phyloP scores from a whole-genome alignment of 2,797 vertebrate species.

The Characodon lateralis region DNA sequence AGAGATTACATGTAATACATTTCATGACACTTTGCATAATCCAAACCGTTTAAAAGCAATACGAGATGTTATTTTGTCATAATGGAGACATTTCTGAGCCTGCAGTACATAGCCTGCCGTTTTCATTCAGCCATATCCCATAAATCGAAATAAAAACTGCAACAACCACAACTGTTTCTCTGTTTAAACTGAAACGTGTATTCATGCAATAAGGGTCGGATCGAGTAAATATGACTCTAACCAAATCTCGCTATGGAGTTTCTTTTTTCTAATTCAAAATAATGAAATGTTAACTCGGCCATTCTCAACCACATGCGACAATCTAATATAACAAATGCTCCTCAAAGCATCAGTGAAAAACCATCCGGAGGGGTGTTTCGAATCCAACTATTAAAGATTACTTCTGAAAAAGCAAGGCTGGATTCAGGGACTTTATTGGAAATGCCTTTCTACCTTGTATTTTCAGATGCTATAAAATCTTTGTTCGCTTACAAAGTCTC shows the following conservation, averaged over 20 bases:
- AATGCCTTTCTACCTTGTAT: accelerated
- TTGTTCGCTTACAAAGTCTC: accelerated
- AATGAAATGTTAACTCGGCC: slow-evolving; percentile 16
- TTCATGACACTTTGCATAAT: too few species aligned
- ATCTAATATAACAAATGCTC: slow-evolving; percentile 72
- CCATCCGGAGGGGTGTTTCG: slow-evolving; percentile 45
- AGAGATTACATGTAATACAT: background rate
- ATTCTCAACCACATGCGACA: slow-evolving; percentile 69
- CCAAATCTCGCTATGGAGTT: background rate
- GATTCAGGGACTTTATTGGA: accelerated
- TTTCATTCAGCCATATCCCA: slow-evolving; percentile 51
- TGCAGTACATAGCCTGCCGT: slow-evolving; percentile 9
- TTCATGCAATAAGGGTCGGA: accelerated
- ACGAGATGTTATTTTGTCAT: background rate
- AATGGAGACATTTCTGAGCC: slow-evolving; percentile 8
- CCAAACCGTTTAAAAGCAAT: background rate
- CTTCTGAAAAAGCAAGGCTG: accelerated
- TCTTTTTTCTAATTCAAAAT: background rate
- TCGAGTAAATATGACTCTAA: background rate
- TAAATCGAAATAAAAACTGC: slow-evolving; percentile 48
- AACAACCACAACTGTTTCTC: background rate
- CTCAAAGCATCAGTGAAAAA: slow-evolving; percentile 58
- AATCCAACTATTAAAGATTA: background rate
- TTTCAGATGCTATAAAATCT: accelerated
- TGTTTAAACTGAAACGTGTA: background rate